Percentiles rank a stretch among this genome's conserved stretches.
Evolutionary conservation across 2,113 vertebrate species (phyloP).

Genomic region (Melanostigma gelatinosum): DNA sequence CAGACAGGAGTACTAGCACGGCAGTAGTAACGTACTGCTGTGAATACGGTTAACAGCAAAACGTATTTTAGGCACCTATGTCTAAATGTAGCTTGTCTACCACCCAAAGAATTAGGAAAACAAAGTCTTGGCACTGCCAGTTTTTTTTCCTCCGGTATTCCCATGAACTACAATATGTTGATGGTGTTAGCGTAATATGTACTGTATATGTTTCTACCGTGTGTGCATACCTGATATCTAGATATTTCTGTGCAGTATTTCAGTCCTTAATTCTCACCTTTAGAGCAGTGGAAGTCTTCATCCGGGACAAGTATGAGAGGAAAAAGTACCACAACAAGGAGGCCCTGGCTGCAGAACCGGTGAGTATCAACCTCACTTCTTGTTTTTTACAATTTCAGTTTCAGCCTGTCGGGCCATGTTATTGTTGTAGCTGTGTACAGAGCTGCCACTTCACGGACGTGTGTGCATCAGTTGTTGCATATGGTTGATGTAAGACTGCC

Average conservation of each 20-base stretch:
- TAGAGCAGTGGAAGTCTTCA: conserved; percentile 99
- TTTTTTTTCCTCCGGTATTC: background rate
- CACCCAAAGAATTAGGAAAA: background rate
- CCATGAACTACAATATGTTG: background rate
- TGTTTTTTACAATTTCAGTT: conserved; percentile 3
- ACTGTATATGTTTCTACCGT: background rate
- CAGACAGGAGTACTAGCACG: too few species aligned
- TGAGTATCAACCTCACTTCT: conserved; percentile 84
- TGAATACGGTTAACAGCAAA: too few species aligned
- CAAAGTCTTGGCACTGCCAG: background rate
- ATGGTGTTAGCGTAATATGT: background rate
- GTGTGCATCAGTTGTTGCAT: conserved; percentile 7
- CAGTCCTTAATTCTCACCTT: conserved; percentile 85
- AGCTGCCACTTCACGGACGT: conserved; percentile 3
- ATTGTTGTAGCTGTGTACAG: background rate
- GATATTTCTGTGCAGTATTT: conserved; percentile 1
- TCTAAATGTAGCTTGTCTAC: too few species aligned
- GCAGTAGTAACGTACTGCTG: too few species aligned
- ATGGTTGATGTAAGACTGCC: background rate
- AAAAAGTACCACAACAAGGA: conserved; percentile 97
- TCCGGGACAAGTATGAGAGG: conserved; percentile 99
- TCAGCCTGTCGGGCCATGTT: background rate
- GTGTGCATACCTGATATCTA: background rate
- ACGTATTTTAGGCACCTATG: too few species aligned
- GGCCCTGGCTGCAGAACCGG: conserved; percentile 83